These are phyloP conservation scores for Poeciliopsis occidentalis DNA, from an alignment of 2,113 vertebrate genomes.

Conservation along the genomic window DNA sequence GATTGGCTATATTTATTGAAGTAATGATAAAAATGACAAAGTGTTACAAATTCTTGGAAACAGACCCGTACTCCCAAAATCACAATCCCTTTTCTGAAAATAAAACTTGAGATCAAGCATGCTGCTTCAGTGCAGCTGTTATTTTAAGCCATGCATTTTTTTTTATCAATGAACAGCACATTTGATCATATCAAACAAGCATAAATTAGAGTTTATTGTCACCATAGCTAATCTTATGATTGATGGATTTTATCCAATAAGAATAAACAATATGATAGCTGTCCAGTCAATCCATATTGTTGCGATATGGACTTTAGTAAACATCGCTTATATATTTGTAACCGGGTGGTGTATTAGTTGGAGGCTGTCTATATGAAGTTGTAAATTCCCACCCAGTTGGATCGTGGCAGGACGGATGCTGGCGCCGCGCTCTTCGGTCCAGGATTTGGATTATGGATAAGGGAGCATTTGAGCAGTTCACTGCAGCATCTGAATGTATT, in stretches of 20 bases:
- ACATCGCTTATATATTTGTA: background rate
- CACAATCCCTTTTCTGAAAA: background rate
- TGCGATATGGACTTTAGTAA: background rate
- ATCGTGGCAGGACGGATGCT: no score
- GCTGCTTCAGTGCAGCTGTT: background rate
- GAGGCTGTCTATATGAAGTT: no score
- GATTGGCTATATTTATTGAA: background rate
- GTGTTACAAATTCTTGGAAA: background rate
- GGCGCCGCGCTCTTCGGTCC: no score
- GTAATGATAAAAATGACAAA: background rate
- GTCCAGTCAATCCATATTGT: background rate
- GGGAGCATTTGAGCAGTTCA: no score
- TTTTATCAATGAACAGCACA: background rate
- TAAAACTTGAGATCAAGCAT: background rate
- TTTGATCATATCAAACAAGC: background rate
- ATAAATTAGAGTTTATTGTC: no score
- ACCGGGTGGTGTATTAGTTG: no score
- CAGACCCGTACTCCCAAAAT: background rate
- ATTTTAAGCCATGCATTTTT: background rate
- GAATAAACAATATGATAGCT: background rate
- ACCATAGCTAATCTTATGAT: no score
- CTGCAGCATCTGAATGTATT: no score
- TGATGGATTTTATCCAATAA: no score
- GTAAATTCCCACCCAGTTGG: no score
- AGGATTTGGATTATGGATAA: no score